Evolutionary conservation across 2,888 invertebrate species (phyloP), one percentile per base, ranked within the genome.

Genomic region (Marasmarcha lunaedactyla): DNA sequence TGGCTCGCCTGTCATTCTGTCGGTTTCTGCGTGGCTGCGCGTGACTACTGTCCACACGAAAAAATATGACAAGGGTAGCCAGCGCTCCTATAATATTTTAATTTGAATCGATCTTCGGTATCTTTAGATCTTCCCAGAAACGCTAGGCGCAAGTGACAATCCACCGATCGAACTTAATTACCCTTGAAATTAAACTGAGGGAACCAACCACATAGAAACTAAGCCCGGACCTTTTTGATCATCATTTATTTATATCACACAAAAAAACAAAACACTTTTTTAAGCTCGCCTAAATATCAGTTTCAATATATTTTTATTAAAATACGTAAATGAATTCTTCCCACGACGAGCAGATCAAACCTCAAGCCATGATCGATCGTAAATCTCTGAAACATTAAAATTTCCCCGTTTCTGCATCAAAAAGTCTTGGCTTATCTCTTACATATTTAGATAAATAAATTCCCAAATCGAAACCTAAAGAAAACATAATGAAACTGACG

Each of bases 11-110:
- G 20, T 20, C 20, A 20, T 7, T 5, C 20, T 20, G 40, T 27
- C 39, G 34, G 42, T 51, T 59, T 54, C 55, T 56, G 47, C 57
- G 45, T 45, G 53, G 49, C 37, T 57, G 66, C 61, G 61, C 59
- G 62, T 63, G 51, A 38, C 54, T 46, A 30, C 30, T 11, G 30
- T 30, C 30, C 30, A 7, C 30, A 30, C 30, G 30, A 33, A 46
- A 47, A 48, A 38, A 42, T 37, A 44, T 53, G 55, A 55, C 53
- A 50, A 55, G 53, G 55, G 55, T 55, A 53, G 49, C 44, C 52
- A 46, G 40, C 44, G 44, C 30, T 9, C n/a, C 30, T 9, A 30
- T 20, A 20, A 20, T 7, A 20, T 30, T 30, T 30, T 11, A 44
- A 38, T 49, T 52, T 52, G 52, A 55, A 55, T 55, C 53, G 49